A percentile compares a stretch with the other conserved stretches of the same genome.
Conservation (phyloP, 2,113 vertebrate species). For the Spea bombifrons region DNA sequence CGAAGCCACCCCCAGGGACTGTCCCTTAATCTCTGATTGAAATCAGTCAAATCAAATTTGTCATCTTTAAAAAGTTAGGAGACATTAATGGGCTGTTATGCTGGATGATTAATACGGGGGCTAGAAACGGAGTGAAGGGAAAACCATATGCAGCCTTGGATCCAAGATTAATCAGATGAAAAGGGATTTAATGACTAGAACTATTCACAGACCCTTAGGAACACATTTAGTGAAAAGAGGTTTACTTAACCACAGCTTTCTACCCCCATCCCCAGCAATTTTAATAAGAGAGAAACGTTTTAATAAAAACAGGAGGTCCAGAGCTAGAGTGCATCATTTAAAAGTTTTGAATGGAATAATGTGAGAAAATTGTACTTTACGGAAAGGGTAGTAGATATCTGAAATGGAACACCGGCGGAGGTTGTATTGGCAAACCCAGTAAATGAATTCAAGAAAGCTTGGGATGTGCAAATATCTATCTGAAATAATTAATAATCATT, state of each 20-base stretch:
- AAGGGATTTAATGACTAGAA: constrained; percentile 64
- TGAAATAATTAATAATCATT: no score
- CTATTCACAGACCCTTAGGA: constrained; percentile 49
- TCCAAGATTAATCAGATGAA: constrained; percentile 64
- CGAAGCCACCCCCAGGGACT: constrained; percentile 50
- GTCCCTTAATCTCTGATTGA: constrained; percentile 60
- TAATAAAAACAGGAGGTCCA: neutral
- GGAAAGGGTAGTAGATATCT: no score
- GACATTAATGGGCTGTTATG: constrained; percentile 69
- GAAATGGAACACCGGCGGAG: no score
- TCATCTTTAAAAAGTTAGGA: constrained; percentile 68
- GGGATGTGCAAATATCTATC: no score
- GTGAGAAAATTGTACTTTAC: no score
- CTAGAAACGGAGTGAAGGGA: constrained; percentile 59
- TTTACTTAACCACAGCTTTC: neutral
- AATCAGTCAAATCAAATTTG: constrained; percentile 70
- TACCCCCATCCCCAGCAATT: neutral
- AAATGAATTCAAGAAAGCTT: no score
- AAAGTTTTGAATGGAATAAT: no score
- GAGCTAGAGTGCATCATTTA: no score
- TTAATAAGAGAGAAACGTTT: neutral
- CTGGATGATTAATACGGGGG: constrained; percentile 64
- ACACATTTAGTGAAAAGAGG: neutral
- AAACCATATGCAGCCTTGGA: constrained; percentile 61
- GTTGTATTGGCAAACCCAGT: no score